Evolutionary conservation across 2,797 vertebrate species (phyloP).

Genomic region (Nyctibius grandis): DNA sequence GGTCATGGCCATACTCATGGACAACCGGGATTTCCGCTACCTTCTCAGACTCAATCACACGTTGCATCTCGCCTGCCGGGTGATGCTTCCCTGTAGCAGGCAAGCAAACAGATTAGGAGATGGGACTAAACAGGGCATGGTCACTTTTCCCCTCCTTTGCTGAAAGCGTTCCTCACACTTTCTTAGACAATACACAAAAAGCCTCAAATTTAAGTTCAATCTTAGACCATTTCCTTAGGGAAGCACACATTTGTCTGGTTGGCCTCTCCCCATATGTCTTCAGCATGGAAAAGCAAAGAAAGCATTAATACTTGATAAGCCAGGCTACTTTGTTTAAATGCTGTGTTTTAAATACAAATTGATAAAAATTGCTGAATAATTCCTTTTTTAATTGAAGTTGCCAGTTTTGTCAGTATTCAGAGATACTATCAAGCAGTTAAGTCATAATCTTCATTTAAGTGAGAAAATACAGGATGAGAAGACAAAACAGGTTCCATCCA

Average conservation of each 20-base stretch:
- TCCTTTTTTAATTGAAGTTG: background rate
- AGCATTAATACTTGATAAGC: background rate
- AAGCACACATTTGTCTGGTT: background rate
- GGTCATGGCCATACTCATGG: conserved; percentile 80
- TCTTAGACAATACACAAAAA: background rate
- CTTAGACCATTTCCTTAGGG: background rate
- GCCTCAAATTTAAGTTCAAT: background rate
- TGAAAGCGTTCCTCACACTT: background rate
- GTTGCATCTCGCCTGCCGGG: conserved; percentile 72
- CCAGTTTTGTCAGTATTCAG: background rate
- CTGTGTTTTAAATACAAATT: background rate
- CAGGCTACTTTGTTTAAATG: background rate
- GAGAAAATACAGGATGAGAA: background rate
- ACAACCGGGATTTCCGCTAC: conserved; percentile 68
- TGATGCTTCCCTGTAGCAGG: conserved; percentile 75
- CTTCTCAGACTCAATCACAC: conserved; percentile 74
- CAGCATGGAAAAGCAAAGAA: background rate
- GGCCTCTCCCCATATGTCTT: background rate
- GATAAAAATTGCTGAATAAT: background rate
- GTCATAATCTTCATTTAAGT: background rate
- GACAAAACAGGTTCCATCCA: background rate
- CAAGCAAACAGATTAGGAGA: background rate
- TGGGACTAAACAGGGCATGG: accelerated
- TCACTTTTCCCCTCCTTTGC: background rate
- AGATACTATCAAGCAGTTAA: background rate